Evolutionary conservation across 2,113 vertebrate genomes (phyloP), one percentile per base, ranked within the genome.

Genomic region (Stigmatopora argus): DNA sequence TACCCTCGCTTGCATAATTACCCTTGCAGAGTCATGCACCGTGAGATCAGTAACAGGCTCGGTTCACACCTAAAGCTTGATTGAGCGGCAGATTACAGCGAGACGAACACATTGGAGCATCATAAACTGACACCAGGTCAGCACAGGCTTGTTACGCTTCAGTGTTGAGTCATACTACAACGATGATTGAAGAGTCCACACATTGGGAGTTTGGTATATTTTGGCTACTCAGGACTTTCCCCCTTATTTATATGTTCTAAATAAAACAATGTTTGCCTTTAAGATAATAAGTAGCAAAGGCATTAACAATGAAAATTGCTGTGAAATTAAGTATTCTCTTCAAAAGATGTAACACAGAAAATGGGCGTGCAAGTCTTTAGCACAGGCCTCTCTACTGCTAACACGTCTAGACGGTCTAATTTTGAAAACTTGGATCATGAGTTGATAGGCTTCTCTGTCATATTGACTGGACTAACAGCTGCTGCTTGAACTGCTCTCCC

Each of bases 1-100:
- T 26, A 71, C 76, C 79, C 85, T 73, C 78, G 81, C 74, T 78
- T 75, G 80, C 70, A 73, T 83, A 83, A 88, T 87, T 87, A 87
- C 70, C 75, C 66, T 0, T 58, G 65, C 60, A 76, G 67, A 73
- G 66, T 60, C 68, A 66, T 70, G 64, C 64, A 73, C 51, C 60
- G 38, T 38, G 13, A 67, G 67, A 77, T 79, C 58, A 69, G 56
- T 65, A 47, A 11, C 63, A 69, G 67, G 70, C 71, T 78, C 34
- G 12, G 66, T 60, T 77, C 67, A 68, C 65, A 70, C 65, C 45
- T 68, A 64, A 74, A 80, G 52, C 65, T 69, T 69, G 77, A 83
- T 82, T 84, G 73, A 79, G 68, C 66, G 75, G 76, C 71, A 82
- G 78, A 84, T 78, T 84, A 80, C 68, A 67, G 12, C 46, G 66